Conservation (phyloP, 92 coral and sea anemone species). For the Porites evermanni region DNA sequence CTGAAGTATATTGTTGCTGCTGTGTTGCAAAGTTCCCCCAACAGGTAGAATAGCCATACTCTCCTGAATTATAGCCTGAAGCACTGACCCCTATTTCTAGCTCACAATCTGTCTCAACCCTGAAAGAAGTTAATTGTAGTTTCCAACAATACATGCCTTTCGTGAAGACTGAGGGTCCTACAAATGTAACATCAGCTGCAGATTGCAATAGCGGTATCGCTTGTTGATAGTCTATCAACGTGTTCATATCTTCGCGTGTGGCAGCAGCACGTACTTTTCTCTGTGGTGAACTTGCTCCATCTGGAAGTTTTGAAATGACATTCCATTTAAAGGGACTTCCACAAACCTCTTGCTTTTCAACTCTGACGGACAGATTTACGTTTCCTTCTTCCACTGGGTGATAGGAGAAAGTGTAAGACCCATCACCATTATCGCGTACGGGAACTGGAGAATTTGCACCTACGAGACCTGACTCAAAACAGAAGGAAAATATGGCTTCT, state of each 20-base stretch:
- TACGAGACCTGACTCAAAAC: no score
- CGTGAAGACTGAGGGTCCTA: not conserved
- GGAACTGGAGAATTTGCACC: not conserved
- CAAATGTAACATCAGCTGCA: not conserved
- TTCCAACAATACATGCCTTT: constrained; percentile 32
- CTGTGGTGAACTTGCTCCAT: not conserved
- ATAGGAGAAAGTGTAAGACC: constrained; percentile 47
- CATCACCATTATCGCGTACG: constrained; percentile 48
- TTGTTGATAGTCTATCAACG: no score
- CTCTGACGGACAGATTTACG: constrained; percentile 32
- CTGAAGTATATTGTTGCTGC: no score
- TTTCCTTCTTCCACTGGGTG: constrained; percentile 38
- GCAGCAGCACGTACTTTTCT: not conserved
- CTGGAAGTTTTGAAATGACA: constrained; percentile 2
- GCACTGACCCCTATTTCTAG: constrained; percentile 8
- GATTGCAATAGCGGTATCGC: no score
- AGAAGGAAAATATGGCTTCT: not conserved
- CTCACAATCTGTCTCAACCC: not conserved
- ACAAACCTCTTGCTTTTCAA: constrained; percentile 33
- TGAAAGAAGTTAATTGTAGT: not conserved
- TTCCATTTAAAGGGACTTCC: constrained; percentile 73
- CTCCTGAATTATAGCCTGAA: no score
- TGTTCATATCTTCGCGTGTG: no score
- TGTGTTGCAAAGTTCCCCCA: no score
- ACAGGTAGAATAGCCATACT: no score